These are phyloP conservation scores for Xanthia togata DNA, from an alignment of 2,888 invertebrate genomes.

Conservation along the genomic window DNA sequence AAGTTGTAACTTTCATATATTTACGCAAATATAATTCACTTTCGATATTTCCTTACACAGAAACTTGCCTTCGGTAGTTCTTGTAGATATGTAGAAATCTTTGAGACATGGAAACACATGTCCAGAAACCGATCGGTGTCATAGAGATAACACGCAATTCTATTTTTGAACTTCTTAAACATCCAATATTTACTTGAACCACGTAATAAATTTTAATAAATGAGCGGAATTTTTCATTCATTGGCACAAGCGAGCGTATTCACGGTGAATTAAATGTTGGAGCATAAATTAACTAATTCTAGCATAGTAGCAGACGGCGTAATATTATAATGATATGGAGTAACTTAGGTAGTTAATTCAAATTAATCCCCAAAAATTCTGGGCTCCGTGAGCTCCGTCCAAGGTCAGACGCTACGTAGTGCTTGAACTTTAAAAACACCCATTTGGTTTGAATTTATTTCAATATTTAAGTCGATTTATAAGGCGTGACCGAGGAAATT, in stretches of 20 bases:
- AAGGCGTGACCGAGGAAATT: constrained; percentile 79
- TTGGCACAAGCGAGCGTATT: constrained; percentile 57
- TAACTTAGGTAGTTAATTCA: constrained; percentile 65
- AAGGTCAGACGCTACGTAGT: constrained; percentile 76
- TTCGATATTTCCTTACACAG: constrained; percentile 47
- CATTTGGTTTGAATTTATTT: constrained; percentile 74
- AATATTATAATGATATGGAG: constrained; percentile 59
- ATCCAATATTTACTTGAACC: constrained; percentile 38
- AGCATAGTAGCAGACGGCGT: constrained; percentile 69
- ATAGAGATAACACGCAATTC: constrained; percentile 14
- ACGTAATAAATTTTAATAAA: constrained; percentile 44
- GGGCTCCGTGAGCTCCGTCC: constrained; percentile 64
- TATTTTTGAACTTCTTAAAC: constrained; percentile 29
- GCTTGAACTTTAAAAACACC: constrained; percentile 70
- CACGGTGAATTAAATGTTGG: constrained; percentile 62
- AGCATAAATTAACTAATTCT: constrained; percentile 72
- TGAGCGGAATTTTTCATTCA: constrained; percentile 73
- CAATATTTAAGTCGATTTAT: constrained; percentile 82
- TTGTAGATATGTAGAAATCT: not conserved
- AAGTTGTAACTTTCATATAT: constrained; percentile 63
- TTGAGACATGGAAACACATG: constrained; percentile 7
- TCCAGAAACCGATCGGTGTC: not conserved
- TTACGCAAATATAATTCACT: constrained; percentile 60
- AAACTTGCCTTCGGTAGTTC: constrained; percentile 5
- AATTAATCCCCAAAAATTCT: constrained; percentile 70